These are phyloP conservation scores for Cuniculus paca DNA, from an alignment of 2,797 vertebrate genomes.

Conservation along the genomic window DNA sequence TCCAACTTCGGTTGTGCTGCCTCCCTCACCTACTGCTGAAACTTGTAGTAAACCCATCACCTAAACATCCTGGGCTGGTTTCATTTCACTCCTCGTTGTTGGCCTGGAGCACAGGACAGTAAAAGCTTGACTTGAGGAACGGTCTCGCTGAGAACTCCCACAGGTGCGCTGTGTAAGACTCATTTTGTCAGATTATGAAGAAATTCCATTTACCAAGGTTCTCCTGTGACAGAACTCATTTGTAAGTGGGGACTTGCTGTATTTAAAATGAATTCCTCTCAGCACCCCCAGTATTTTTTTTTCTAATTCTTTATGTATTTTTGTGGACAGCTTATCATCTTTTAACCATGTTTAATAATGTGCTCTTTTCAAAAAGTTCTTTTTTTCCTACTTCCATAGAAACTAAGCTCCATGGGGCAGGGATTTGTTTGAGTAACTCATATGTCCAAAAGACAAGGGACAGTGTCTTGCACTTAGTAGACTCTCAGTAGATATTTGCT, in stretches of 20 bases:
- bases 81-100: too few species aligned
- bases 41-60: neutral
- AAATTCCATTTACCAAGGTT: neutral
- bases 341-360: neutral
- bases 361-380: neutral
- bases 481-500: neutral
- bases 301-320: neutral
- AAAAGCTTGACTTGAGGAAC: rapidly evolving
- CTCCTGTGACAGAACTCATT: neutral
- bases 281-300: neutral
- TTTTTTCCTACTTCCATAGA: neutral
- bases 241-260: neutral
- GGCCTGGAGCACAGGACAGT: neutral
- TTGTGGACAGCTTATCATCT: neutral
- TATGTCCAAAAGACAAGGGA: too few species aligned
- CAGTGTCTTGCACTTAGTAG: neutral
- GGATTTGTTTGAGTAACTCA: neutral
- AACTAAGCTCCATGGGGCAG: neutral
- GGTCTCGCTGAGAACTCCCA: rapidly evolving
- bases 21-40: neutral
- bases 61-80: neutral
- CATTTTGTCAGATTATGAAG: neutral
- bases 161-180: neutral
- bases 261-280: neutral
- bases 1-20: neutral